Conservation (phyloP, 2,888 invertebrate species). For the Ophioninae sp. region DNA sequence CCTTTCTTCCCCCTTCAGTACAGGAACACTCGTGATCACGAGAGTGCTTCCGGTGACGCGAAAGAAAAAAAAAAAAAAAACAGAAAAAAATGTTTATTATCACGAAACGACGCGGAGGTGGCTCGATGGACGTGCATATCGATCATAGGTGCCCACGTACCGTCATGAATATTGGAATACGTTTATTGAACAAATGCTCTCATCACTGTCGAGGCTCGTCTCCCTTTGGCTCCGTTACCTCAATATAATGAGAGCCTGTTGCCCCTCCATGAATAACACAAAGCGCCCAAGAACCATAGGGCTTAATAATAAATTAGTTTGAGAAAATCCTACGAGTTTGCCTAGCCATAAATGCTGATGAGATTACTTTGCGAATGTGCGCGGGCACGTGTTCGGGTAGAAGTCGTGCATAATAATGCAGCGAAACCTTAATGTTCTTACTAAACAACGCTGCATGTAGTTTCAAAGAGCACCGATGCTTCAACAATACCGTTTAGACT, state of each 20-base stretch:
- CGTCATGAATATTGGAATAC: constrained; percentile 39
- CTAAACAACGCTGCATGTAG: constrained; percentile 10
- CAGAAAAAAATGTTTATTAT: neutral
- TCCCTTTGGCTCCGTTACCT: constrained; percentile 23
- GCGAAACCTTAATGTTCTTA: constrained; percentile 11
- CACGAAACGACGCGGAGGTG: neutral
- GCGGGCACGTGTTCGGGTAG: neutral
- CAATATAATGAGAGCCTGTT: constrained; percentile 48
- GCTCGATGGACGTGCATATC: constrained; percentile 1
- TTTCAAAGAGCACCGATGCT: neutral
- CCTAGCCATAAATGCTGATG: constrained; percentile 12
- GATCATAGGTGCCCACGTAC: constrained; percentile 16
- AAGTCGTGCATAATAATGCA: constrained; percentile 33
- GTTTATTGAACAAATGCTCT: constrained; percentile 54
- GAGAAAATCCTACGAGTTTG: constrained; percentile 32
- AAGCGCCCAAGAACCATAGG: constrained; percentile 29
- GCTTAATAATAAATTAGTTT: constrained; percentile 52
- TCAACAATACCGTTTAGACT: neutral
- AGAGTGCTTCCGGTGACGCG: neutral
- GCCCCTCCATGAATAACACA: constrained; percentile 47
- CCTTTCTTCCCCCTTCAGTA: neutral
- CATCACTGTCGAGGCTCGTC: constrained; percentile 17
- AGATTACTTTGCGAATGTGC: neutral
- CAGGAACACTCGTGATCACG: neutral
- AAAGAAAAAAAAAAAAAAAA: neutral